A percentile compares a stretch with the other conserved stretches of the same genome.
Evolutionary conservation across 2,113 vertebrate genomes (phyloP).

Genomic region (Dicrurus megarhynchus): DNA sequence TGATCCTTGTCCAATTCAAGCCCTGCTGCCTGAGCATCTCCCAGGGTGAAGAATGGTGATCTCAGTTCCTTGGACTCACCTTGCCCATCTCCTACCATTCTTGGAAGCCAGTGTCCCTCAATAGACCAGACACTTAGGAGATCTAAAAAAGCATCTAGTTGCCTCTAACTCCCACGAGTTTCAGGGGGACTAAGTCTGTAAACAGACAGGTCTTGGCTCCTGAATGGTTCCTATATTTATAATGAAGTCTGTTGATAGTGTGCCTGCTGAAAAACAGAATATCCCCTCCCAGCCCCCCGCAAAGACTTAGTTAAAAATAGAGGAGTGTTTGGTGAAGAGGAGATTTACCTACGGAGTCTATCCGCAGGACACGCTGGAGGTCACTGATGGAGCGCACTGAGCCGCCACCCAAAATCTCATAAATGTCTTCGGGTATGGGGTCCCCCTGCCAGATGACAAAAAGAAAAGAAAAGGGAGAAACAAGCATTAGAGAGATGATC

Average conservation of each 20-base stretch:
- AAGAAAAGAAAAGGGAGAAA: not conserved
- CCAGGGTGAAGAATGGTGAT: not conserved
- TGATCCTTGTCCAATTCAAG: not conserved
- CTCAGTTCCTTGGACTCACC: not conserved
- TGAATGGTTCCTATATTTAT: not conserved
- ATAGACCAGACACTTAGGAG: not conserved
- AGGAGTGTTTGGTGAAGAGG: constrained; percentile 5
- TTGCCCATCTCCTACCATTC: not conserved
- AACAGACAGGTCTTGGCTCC: not conserved
- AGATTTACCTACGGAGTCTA: constrained; percentile 91
- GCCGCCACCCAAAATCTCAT: constrained; percentile 84
- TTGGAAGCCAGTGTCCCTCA: not conserved
- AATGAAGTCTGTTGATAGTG: not conserved
- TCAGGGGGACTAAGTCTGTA: not conserved
- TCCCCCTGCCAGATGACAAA: constrained; percentile 79
- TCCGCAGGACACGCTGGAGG: constrained; percentile 84
- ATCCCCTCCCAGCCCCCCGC: not conserved
- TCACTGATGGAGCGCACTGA: constrained; percentile 88
- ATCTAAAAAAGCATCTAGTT: not conserved
- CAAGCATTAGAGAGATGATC: not conserved
- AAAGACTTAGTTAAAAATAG: not conserved
- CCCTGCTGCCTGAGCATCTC: not conserved
- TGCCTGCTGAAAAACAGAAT: not conserved
- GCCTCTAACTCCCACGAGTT: not conserved
- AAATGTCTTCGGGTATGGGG: constrained; percentile 86